Percentiles rank a stretch among this genome's conserved stretches.
These are phyloP conservation scores for Syngnathoides biaculeatus DNA, from an alignment of 2,113 vertebrate species.

Conservation along the genomic window DNA sequence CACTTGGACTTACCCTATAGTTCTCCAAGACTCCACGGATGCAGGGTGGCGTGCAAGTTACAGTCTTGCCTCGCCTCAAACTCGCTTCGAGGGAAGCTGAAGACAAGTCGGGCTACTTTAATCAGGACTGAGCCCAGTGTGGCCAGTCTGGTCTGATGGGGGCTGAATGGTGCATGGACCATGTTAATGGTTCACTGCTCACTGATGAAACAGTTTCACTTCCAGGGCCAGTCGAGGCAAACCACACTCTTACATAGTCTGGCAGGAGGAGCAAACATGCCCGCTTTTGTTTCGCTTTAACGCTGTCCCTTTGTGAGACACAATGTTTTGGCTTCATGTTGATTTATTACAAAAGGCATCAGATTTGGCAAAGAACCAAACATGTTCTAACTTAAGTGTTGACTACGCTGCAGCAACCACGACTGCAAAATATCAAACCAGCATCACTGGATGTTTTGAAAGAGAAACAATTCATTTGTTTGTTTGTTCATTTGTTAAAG, in stretches of 20 bases:
- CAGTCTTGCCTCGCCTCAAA: slow-evolving; percentile 33
- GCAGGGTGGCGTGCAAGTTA: slow-evolving; percentile 52
- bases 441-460: not conserved
- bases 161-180: slow-evolving; percentile 63
- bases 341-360: slow-evolving; percentile 43
- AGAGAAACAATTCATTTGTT: not conserved
- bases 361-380: slow-evolving; percentile 48
- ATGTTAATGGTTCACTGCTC: slow-evolving; percentile 70
- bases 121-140: slow-evolving; percentile 68
- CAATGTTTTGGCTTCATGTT: slow-evolving; percentile 46
- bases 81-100: slow-evolving; percentile 62
- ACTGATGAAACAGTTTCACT: slow-evolving; percentile 68
- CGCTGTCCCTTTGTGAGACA: slow-evolving; percentile 50
- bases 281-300: slow-evolving; percentile 58
- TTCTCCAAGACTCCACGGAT: slow-evolving; percentile 50
- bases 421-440: slow-evolving; percentile 1
- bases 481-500: not conserved
- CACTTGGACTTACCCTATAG: slow-evolving; percentile 53
- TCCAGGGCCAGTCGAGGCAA: slow-evolving; percentile 58
- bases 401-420: slow-evolving; percentile 28
- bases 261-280: slow-evolving; percentile 64
- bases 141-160: slow-evolving; percentile 63
- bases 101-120: slow-evolving; percentile 62
- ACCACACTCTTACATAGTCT: slow-evolving; percentile 56
- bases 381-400: slow-evolving; percentile 41